Percentiles rank a stretch among this genome's conserved stretches.
Evolutionary conservation across 2,888 invertebrate genomes (phyloP).

Genomic region (Luffia ferchaultella): DNA sequence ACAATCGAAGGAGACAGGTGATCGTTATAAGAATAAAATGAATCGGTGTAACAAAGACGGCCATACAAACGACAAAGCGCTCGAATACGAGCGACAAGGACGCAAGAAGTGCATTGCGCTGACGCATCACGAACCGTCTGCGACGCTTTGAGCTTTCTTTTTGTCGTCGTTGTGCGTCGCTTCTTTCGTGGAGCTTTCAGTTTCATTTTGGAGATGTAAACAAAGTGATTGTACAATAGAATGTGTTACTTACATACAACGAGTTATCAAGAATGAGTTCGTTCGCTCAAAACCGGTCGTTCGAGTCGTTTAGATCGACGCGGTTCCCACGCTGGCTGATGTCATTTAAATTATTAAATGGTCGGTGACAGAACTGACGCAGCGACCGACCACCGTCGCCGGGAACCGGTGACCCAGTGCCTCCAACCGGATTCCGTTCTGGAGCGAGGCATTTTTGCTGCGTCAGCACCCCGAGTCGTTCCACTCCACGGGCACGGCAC

Average conservation of each 20-base stretch:
- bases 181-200: conserved; percentile 39
- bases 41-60: conserved; percentile 23
- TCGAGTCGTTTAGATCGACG: conserved; percentile 29
- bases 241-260: no score
- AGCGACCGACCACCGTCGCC: conserved; percentile 20
- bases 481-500: conserved; percentile 9
- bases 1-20: conserved; percentile 25
- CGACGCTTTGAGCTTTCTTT: conserved; percentile 25
- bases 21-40: no score
- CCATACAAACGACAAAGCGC: conserved; percentile 32
- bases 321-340: conserved; percentile 61
- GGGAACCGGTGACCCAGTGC: conserved; percentile 46
- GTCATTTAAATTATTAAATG: conserved; percentile 58
- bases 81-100: conserved; percentile 28
- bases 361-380: conserved; percentile 29
- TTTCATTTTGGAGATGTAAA: conserved; percentile 29
- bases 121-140: conserved; percentile 53
- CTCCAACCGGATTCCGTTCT: conserved; percentile 28
- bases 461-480: conserved; percentile 31
- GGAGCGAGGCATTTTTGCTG: conserved; percentile 36
- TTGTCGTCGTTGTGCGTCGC: conserved; percentile 40
- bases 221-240: no score
- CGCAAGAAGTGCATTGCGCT: conserved; percentile 50
- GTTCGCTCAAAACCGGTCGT: background rate
- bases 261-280: background rate